Conservation (phyloP, 2,888 invertebrate genomes). For the Tipula unca region DNA sequence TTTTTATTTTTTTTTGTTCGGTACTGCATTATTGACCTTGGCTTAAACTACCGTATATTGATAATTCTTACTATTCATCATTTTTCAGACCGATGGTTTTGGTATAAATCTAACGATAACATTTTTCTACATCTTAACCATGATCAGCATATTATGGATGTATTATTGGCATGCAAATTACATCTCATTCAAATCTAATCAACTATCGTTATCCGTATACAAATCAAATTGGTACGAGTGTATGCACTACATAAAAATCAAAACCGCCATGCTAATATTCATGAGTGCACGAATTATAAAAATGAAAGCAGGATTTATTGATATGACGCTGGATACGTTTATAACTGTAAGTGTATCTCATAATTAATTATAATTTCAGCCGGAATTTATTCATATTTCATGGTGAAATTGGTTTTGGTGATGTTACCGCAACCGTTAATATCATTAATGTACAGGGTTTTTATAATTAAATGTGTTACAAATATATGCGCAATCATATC, state of each 20-base stretch:
- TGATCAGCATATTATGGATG: conserved; percentile 23
- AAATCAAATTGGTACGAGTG: conserved; percentile 21
- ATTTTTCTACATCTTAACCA: conserved; percentile 23
- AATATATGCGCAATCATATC: not conserved
- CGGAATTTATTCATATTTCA: too few relatives aligned
- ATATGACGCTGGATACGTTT: conserved; percentile 22
- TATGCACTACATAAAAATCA: not conserved
- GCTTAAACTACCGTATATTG: too few relatives aligned
- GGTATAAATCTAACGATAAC: conserved; percentile 20
- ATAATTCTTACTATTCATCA: not conserved
- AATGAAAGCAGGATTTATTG: conserved; percentile 21
- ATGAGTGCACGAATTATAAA: conserved; percentile 20
- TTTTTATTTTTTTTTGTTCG: too few relatives aligned
- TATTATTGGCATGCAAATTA: conserved; percentile 24
- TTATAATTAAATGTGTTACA: not conserved
- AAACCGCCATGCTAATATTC: conserved; percentile 20
- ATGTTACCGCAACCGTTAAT: not conserved
- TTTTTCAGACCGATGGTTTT: not conserved
- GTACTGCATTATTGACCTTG: too few relatives aligned
- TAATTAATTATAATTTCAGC: not conserved
- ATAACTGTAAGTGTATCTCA: conserved; percentile 17
- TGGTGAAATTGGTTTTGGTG: not conserved
- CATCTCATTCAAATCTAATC: conserved; percentile 19
- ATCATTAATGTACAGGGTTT: not conserved
- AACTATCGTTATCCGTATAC: conserved; percentile 20